phyloP scores from a whole-genome alignment of 2,797 vertebrate genomes.

The Semotilus atromaculatus region DNA sequence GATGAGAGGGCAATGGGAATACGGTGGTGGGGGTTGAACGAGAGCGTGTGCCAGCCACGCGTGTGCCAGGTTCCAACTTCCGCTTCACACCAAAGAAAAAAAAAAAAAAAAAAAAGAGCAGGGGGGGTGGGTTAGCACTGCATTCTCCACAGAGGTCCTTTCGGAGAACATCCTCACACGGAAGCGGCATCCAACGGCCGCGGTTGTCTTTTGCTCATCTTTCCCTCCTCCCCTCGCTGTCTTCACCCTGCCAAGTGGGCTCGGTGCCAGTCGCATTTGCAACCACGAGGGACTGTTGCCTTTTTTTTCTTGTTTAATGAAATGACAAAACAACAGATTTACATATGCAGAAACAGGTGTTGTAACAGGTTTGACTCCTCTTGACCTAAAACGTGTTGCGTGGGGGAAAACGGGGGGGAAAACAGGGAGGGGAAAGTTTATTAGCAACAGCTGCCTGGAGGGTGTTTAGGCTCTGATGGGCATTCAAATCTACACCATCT shows the following conservation, averaged over 20 bases:
- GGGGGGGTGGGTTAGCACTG: slow-evolving; percentile 13
- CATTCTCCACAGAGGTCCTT: slow-evolving; percentile 71
- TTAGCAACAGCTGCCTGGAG: slow-evolving; percentile 89
- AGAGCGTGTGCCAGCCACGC: slow-evolving; percentile 78
- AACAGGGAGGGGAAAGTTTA: slow-evolving; percentile 69
- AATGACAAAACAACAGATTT: slow-evolving; percentile 96
- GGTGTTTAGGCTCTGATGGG: slow-evolving; percentile 84
- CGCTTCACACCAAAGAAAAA: slow-evolving; percentile 33
- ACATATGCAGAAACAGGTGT: slow-evolving; percentile 93
- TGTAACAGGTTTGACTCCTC: slow-evolving; percentile 93
- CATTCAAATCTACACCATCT: slow-evolving; percentile 89
- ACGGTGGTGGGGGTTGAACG: slow-evolving; percentile 71
- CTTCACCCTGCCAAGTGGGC: slow-evolving; percentile 79
- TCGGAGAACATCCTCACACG: slow-evolving; percentile 78
- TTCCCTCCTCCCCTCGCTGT: slow-evolving; percentile 52
- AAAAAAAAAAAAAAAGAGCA: not conserved
- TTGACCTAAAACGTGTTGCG: slow-evolving; percentile 83
- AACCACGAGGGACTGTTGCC: slow-evolving; percentile 85
- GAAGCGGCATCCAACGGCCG: slow-evolving; percentile 76
- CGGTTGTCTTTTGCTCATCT: slow-evolving; percentile 67
- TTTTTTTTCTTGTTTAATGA: slow-evolving; percentile 85
- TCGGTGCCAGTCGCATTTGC: slow-evolving; percentile 82
- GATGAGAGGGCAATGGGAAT: slow-evolving; percentile 88
- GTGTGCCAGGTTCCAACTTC: slow-evolving; percentile 81
- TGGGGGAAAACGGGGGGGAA: slow-evolving; percentile 40